Conservation (phyloP, 2,113 vertebrate species). For the Pelmatolapia mariae region DNA sequence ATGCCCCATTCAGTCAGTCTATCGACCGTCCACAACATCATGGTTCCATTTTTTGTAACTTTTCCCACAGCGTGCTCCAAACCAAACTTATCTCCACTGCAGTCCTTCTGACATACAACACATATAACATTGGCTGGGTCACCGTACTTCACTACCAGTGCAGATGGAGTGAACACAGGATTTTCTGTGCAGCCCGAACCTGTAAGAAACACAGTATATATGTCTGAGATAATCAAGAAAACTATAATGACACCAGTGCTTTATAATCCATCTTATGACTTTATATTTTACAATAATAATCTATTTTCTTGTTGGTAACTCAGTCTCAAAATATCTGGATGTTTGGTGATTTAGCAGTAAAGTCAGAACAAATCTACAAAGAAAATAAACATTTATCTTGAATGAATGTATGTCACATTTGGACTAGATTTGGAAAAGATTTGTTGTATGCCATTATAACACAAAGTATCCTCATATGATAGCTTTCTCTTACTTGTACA, state of each 20-base stretch:
- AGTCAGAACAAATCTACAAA: accelerated
- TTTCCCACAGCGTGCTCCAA: background rate
- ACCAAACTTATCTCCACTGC: accelerated
- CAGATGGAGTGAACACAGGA: conserved; percentile 8
- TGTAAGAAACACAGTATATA: background rate
- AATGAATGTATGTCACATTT: background rate
- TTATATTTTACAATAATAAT: background rate
- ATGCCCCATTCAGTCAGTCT: background rate
- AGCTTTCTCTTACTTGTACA: accelerated
- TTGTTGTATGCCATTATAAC: accelerated
- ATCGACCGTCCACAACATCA: background rate
- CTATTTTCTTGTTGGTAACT: background rate
- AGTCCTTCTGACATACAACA: background rate
- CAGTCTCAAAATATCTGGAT: background rate
- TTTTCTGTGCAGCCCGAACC: background rate
- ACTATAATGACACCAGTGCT: background rate
- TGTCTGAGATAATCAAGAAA: background rate
- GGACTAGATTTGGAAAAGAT: background rate
- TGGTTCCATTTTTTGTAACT: accelerated
- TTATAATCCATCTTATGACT: background rate
- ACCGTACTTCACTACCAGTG: conserved; percentile 21
- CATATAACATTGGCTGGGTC: background rate
- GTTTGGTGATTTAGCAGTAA: background rate
- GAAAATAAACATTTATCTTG: background rate
- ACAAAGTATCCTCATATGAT: background rate